Base-by-base conservation (phyloP, 2,888 invertebrate species). In the Dioctria linearis region DNA sequence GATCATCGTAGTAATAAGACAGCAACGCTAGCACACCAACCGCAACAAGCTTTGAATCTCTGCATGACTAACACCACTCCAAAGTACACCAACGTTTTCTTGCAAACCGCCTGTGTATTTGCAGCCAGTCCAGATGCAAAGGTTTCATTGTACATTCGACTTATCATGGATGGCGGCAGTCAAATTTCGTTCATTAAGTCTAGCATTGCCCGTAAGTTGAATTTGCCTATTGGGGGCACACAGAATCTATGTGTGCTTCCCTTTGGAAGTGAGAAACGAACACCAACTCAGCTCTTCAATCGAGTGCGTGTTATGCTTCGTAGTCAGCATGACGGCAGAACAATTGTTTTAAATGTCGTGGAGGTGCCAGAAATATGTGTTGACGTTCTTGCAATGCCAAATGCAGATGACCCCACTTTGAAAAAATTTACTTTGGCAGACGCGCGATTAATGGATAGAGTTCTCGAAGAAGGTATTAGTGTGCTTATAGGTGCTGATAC, bases 311-410 rank as follows among this genome's bases (percentile, higher is more conserved):
- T 46, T n/a, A 13, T 61, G 3, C 59, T 79, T 13, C 57, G 79
- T 5, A 80, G 54, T 40, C 73, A 73, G 63, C 39, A 71, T 61
- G 40, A 79, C 40, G 25, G 39, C 4, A 59, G 57, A 13, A 9
- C n/a, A 49, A 69, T 79, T 25, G 46, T 25, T 25, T 63, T 79
- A 49, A 69, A 65, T 13, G 57, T 73, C 39, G 40, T 80, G 65
- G 73, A 75, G 42, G 80, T 75, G 37, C 80, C 80, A 3, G 75
- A 80, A 65, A 80, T 80, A 40, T 80, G 75, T 54, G 57, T 80
- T n/a, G 59, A 37, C 39, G 59, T 43, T 46, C 25, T 25, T 25
- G 25, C 25, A 25, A 25, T 25, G 25, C 25, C 25, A 25, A 25
- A 25, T 25, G 25, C 25, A 25, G 25, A 25, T 25, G 25, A 25